Evolutionary conservation across 2,888 invertebrate species (phyloP), one percentile per base, ranked within the genome.

Genomic region (Drosophila paracracens): DNA sequence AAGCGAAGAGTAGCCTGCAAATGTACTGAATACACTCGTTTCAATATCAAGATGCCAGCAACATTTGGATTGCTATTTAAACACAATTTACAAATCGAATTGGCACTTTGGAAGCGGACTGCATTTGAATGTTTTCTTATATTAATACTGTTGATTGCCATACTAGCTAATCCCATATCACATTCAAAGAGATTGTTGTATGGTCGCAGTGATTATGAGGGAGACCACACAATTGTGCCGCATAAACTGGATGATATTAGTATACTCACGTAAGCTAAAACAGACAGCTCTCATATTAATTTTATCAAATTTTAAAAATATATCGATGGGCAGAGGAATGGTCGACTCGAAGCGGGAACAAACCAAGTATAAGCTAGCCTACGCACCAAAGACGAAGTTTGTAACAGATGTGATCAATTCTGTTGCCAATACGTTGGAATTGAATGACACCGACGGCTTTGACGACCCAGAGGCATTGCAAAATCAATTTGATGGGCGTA

Each of bases 11-110:
- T 68, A 40, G 40, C 50, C 11, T 29, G 29, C 35, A 46, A 25
- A 60, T 68, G 60, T 46, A 56, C 27, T 60, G 40, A 68, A 46
- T 46, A 46, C 4, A 25, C 33, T 57, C 31, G 36, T 35, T 40
- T 40, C n/a, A 29, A 6, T n/a, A 51, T 11, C 51, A 74, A 63
- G 71, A 88, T 88, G 87, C 70, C 90, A 50, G 78, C 89, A 54
- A 74, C 73, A 46, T 79, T 81, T 57, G 53, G 67, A 7, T 66
- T 82, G 36, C 69, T 89, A 25, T 73, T 90, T 5, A 56, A 52
- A 29, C 87, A 85, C 35, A 88, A 90, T 73, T 13, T 83, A 8
- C 60, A 46, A 35, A 79, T 81, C 16, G 91, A 91, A 73, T 6
- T 69, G 21, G 70, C 78, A 31, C 67, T 76, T 43, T 83, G 81